These are phyloP conservation scores for Coelogynopora nodosa DNA, from an alignment of 2,888 invertebrate species.

Conservation along the genomic window DNA sequence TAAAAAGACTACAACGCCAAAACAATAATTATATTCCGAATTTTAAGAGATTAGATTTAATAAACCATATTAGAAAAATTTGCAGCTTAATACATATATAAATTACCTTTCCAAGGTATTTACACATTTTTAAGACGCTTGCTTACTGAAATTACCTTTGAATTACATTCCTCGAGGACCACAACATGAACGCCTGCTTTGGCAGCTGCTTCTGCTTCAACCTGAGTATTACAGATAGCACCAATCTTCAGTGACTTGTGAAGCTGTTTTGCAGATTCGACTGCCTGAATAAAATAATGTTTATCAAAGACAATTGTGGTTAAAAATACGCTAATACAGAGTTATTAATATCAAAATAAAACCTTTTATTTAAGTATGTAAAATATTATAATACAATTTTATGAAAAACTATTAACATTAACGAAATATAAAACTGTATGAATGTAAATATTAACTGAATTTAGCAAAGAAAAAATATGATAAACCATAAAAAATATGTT, in stretches of 20 bases:
- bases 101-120: too few species aligned
- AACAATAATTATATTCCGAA: too few species aligned
- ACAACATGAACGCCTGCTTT: constrained; percentile 60
- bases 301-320: background rate
- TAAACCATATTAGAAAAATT: too few species aligned
- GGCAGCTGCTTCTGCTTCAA: constrained; percentile 61
- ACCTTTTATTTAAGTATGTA: too few species aligned
- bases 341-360: background rate
- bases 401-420: too few species aligned
- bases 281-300: background rate
- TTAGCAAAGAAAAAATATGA: background rate
- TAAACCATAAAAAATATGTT: background rate
- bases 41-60: too few species aligned
- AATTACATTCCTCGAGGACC: constrained; percentile 59
- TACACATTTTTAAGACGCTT: too few species aligned
- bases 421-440: background rate
- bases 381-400: too few species aligned
- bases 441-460: background rate
- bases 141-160: too few species aligned
- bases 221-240: constrained; percentile 61
- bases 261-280: background rate
- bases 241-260: constrained; percentile 58
- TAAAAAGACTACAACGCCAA: too few species aligned
- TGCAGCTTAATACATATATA: too few species aligned
- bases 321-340: background rate